Percentiles rank a stretch among this genome's conserved stretches.
phyloP scores from a whole-genome alignment of 2,888 invertebrate genomes.

The Spodoptera exigua region DNA sequence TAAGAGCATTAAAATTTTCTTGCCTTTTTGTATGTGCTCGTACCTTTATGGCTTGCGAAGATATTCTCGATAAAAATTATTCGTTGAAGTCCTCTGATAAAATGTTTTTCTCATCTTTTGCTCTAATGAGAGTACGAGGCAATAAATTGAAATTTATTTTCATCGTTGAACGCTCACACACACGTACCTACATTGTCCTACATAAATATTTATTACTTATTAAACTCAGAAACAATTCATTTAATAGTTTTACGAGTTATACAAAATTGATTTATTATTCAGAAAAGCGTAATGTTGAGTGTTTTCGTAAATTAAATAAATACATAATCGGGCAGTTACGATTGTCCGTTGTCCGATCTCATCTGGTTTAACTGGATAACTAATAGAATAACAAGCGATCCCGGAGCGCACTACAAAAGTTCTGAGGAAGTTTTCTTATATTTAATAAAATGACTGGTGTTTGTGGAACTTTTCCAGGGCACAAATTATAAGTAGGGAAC shows the following conservation, averaged over 20 bases:
- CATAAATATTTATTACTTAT: constrained; percentile 81
- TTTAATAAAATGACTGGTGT: constrained; percentile 85
- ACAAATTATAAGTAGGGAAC: constrained; percentile 87
- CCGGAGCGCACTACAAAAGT: constrained; percentile 78
- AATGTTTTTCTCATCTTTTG: constrained; percentile 77
- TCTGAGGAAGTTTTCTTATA: constrained; percentile 80
- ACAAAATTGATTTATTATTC: constrained; percentile 73
- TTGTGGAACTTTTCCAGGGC: constrained; percentile 84
- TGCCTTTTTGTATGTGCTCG: constrained; percentile 68
- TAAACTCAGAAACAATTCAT: constrained; percentile 78
- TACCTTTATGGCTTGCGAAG: constrained; percentile 68
- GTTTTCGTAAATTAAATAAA: constrained; percentile 64
- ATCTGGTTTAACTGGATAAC: constrained; percentile 61
- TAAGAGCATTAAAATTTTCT: constrained; percentile 79
- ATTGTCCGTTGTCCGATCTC: constrained; percentile 69
- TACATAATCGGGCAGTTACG: constrained; percentile 67
- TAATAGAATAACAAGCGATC: constrained; percentile 80
- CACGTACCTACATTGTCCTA: constrained; percentile 46
- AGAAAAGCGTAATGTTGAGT: constrained; percentile 62
- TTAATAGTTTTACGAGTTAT: constrained; percentile 75
- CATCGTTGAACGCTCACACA: constrained; percentile 70
- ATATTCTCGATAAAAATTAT: constrained; percentile 73
- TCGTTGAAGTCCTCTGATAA: constrained; percentile 76
- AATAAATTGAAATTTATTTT: constrained; percentile 84
- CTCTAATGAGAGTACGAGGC: constrained; percentile 78